Percentiles rank a stretch among this genome's conserved stretches.
Evolutionary conservation across 2,888 invertebrate genomes (phyloP).

Genomic region (Chymomyza caudatula): DNA sequence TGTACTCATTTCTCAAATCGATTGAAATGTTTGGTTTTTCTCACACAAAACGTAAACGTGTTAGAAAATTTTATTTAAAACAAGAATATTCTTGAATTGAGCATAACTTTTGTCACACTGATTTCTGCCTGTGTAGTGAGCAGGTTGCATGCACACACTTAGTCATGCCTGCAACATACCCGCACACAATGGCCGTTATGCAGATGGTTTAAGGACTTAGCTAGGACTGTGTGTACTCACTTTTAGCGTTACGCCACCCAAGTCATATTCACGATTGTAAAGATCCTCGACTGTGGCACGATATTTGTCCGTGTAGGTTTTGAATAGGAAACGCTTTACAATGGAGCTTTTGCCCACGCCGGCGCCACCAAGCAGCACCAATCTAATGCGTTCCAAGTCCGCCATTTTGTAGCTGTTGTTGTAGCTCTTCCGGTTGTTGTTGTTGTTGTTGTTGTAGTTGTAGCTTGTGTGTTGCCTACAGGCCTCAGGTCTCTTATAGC

Average conservation of each 20-base stretch:
- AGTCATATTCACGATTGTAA: slow-evolving; percentile 89
- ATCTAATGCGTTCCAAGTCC: slow-evolving; percentile 87
- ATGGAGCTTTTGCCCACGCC: slow-evolving; percentile 92
- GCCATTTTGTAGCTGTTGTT: slow-evolving; percentile 79
- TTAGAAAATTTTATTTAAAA: no score
- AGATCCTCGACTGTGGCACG: slow-evolving; percentile 92
- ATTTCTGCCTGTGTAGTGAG: background rate
- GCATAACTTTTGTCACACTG: no score
- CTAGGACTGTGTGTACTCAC: slow-evolving; percentile 76
- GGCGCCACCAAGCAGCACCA: slow-evolving; percentile 90
- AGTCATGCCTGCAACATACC: no score
- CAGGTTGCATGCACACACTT: no score
- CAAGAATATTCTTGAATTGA: no score
- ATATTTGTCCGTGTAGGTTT: slow-evolving; percentile 89
- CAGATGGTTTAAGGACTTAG: background rate
- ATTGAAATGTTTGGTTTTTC: no score
- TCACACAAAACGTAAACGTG: no score
- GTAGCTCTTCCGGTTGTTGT: background rate
- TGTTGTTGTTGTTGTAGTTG: slow-evolving; percentile 8
- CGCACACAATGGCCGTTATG: background rate
- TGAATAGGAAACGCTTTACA: slow-evolving; percentile 87
- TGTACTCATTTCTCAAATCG: no score
- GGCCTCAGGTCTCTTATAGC: background rate
- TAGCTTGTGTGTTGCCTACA: slow-evolving; percentile 11
- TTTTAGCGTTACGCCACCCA: slow-evolving; percentile 87